Conservation (phyloP, 1,140 invertebrate genomes). For the Pollicipes pollicipes region DNA sequence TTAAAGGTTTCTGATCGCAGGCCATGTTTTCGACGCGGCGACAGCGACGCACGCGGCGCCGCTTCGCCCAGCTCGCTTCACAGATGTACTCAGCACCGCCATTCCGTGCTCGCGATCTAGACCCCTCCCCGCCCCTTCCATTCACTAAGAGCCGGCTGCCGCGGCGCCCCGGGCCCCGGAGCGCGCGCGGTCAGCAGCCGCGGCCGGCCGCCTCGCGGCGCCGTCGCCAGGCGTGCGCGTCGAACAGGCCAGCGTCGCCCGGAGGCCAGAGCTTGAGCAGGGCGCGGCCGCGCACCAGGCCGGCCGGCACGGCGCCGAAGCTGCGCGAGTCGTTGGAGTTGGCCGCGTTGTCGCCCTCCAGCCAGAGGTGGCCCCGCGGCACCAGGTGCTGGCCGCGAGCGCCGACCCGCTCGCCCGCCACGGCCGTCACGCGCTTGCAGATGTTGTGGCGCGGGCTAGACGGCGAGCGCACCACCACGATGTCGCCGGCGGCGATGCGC, state of each 20-base stretch:
- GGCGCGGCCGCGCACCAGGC: slow-evolving; percentile 48
- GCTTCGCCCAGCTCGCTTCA: too few relatives aligned
- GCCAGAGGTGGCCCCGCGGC: slow-evolving; percentile 73
- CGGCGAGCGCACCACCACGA: slow-evolving; percentile 62
- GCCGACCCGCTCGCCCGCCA: slow-evolving; percentile 36
- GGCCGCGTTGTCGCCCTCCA: slow-evolving; percentile 56
- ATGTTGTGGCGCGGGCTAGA: slow-evolving; percentile 56
- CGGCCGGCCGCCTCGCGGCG: background rate
- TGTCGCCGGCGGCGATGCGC: slow-evolving; percentile 49
- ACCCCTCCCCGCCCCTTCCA: too few relatives aligned
- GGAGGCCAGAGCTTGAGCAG: slow-evolving; percentile 26
- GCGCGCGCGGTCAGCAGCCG: background rate
- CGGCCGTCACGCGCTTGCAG: slow-evolving; percentile 61
- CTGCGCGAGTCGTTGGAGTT: slow-evolving; percentile 62
- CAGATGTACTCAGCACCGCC: too few relatives aligned
- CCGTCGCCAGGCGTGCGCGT: background rate
- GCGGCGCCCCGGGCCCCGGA: too few relatives aligned
- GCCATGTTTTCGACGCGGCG: too few relatives aligned
- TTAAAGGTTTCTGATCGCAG: too few relatives aligned
- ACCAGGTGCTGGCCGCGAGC: slow-evolving; percentile 27
- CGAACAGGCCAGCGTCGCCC: slow-evolving; percentile 29
- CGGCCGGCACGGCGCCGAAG: slow-evolving; percentile 74
- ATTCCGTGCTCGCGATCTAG: too few relatives aligned
- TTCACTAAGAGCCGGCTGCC: too few relatives aligned
- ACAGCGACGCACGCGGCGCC: too few relatives aligned